These are phyloP conservation scores for Biston betularia DNA, from an alignment of 2,888 invertebrate species.

Conservation along the genomic window DNA sequence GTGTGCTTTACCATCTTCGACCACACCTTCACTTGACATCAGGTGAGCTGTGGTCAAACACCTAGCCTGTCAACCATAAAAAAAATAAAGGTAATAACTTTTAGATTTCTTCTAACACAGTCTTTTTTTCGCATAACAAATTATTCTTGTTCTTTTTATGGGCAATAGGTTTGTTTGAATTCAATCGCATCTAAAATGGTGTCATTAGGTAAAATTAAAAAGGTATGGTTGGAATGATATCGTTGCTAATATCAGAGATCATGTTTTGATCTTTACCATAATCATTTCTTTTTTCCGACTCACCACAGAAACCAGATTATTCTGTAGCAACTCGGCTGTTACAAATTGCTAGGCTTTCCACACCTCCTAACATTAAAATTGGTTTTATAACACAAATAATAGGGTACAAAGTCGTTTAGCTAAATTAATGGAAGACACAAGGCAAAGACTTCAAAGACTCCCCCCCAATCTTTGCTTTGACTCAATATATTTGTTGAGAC, in stretches of 20 bases:
- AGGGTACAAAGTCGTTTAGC: slow-evolving; percentile 38
- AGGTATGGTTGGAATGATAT: no score
- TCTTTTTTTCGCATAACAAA: no score
- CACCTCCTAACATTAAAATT: slow-evolving; percentile 28
- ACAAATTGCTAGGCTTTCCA: slow-evolving; percentile 27
- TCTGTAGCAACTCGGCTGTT: slow-evolving; percentile 29
- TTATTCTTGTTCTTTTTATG: no score
- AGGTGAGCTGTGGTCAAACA: no score
- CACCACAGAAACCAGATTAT: slow-evolving; percentile 27
- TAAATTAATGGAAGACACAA: slow-evolving; percentile 36
- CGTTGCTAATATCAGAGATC: neutral
- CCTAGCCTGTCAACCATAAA: no score
- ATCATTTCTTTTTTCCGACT: slow-evolving; percentile 3
- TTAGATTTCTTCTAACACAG: no score
- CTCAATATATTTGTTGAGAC: slow-evolving; percentile 6
- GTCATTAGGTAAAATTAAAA: no score
- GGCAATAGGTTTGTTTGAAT: no score
- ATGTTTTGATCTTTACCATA: neutral
- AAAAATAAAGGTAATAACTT: no score
- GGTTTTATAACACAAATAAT: slow-evolving; percentile 34
- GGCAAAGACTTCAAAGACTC: slow-evolving; percentile 43
- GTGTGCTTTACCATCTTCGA: no score
- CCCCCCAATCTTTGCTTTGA: slow-evolving; percentile 41
- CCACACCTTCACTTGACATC: no score
- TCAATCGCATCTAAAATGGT: no score